Base-by-base conservation (phyloP, 2,113 vertebrate species). In the Myrmecobius fasciatus region DNA sequence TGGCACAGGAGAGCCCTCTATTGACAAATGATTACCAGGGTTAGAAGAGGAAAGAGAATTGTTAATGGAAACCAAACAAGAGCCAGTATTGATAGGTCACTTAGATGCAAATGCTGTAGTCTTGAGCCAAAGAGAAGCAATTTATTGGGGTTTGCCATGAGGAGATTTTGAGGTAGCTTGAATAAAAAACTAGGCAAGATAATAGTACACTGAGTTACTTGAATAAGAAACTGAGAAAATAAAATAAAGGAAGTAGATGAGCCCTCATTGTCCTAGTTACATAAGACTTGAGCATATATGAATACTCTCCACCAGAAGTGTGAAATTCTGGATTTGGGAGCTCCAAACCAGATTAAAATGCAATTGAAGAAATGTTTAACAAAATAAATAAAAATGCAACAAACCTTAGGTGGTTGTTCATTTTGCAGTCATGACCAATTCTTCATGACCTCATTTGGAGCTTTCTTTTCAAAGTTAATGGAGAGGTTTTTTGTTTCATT, bases 101-200 rank as follows among this genome's bases (percentile, higher is more conserved):
- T 43, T 75, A 26, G 88, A 60, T 53, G 25, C 22, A 67, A 17
- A 49, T 52, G 26, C 0, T 53, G 25, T 91, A 53, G 93, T 14
- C 20, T 92, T 91, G 47, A 91, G 47, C 92, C 28, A 51, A 75
- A 95, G n/a, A 53, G 5, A 92, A 92, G 53, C 93, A 56, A 8
- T 24, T 91, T 46, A 53, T 8, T 48, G 60, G 47, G 3, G 1
- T 89, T 92, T 5, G 4, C 10, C 2, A 4, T 31, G 48, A 51
- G 52, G 22, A 75, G 20, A 83, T 83, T 20, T 83, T 43, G 93
- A 95, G 43, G 3, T 3, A 89, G 91, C 36, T 54, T 48, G 24
- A 93, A 93, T 92, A 51, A 48, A 25, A 94, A 11, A 92, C 0
- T 14, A 14, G 46, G 7, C 12, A 91, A 89, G 36, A 91, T 52